Percentiles rank a stretch among this genome's conserved stretches.
phyloP scores from a whole-genome alignment of 2,113 vertebrate genomes.

The Anthoscopus minutus region DNA sequence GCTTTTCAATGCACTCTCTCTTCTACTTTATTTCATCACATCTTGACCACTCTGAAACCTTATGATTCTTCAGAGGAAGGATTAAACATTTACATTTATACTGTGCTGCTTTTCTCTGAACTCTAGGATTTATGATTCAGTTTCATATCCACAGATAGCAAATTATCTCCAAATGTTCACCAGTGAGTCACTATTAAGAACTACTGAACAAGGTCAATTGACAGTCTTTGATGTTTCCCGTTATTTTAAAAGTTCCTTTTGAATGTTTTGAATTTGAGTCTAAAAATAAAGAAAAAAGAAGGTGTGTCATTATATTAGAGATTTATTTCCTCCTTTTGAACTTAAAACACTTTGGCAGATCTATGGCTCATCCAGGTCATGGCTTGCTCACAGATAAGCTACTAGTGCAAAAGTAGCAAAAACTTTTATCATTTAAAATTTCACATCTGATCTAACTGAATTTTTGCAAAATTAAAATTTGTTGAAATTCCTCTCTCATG shows the following conservation, averaged over 20 bases:
- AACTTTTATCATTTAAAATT: not conserved
- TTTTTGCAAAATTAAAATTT: conserved; percentile 21
- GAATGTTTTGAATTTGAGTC: conserved; percentile 60
- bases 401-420: not conserved
- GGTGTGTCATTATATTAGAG: conserved; percentile 57
- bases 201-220: conserved; percentile 64
- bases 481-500: not conserved
- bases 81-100: conserved; percentile 61
- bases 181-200: conserved; percentile 62
- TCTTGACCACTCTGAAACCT: conserved; percentile 31
- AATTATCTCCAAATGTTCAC: conserved; percentile 77
- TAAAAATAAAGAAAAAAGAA: conserved; percentile 60
- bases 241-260: conserved; percentile 61
- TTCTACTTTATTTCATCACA: conserved; percentile 32
- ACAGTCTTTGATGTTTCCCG: conserved; percentile 52
- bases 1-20: not conserved
- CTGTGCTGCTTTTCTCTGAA: conserved; percentile 53
- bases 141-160: conserved; percentile 69
- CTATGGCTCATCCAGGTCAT: conserved; percentile 55
- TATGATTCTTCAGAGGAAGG: conserved; percentile 36
- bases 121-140: conserved; percentile 68
- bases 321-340: conserved; percentile 64
- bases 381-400: conserved; percentile 29
- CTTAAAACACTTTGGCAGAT: conserved; percentile 36
- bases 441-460: not conserved